Evolutionary conservation across 2,888 invertebrate species (phyloP).

Genomic region (Diarsia rubi): DNA sequence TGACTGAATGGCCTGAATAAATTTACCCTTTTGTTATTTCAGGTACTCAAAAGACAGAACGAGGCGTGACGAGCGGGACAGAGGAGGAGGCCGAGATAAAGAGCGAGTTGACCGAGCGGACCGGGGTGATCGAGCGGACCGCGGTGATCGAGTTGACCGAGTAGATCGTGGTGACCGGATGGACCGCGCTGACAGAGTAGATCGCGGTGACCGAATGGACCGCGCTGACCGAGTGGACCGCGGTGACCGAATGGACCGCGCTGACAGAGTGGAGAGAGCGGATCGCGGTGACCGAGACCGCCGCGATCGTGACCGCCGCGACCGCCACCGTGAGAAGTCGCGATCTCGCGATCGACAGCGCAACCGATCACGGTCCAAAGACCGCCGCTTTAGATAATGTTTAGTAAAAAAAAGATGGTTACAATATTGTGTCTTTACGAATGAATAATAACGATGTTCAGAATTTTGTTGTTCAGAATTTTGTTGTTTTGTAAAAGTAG

Average conservation of each 20-base stretch:
- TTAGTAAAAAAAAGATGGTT: constrained; percentile 64
- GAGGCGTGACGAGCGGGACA: constrained; percentile 84
- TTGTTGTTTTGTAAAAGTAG: constrained; percentile 45
- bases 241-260: constrained; percentile 73
- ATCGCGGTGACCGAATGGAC: constrained; percentile 73
- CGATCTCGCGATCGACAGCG: constrained; percentile 78
- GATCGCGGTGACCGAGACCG: constrained; percentile 79
- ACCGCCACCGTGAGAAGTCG: constrained; percentile 77
- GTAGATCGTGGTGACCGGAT: constrained; percentile 48
- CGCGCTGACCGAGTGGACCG: constrained; percentile 66
- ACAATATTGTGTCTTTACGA: constrained; percentile 72
- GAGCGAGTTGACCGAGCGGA: constrained; percentile 61
- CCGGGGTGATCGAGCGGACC: constrained; percentile 78
- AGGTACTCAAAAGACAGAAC: constrained; percentile 87
- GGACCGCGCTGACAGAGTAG: constrained; percentile 60
- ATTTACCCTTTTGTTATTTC: constrained; percentile 47
- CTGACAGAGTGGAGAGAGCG: constrained; percentile 75
- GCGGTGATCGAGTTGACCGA: constrained; percentile 69
- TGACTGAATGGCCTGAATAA: not conserved
- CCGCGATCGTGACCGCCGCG: constrained; percentile 73
- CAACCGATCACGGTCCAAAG: constrained; percentile 82
- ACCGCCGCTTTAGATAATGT: constrained; percentile 86
- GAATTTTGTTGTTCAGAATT: constrained; percentile 56
- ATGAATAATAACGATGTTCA: constrained; percentile 81
- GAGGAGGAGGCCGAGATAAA: constrained; percentile 68